Conservation (phyloP, 2,113 vertebrate species). For the Arizona elegans region DNA sequence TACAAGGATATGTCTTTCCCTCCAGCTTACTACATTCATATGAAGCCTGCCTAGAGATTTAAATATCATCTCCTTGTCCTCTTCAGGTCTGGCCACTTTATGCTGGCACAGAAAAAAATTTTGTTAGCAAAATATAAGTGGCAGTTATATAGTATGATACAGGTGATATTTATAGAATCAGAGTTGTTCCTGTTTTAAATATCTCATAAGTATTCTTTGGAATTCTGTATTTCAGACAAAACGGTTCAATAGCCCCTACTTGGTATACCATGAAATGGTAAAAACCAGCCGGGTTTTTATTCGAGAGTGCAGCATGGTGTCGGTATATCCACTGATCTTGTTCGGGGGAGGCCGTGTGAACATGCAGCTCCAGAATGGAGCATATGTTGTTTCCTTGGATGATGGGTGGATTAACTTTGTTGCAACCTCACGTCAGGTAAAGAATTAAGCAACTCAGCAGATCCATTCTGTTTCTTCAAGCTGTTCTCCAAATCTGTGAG, state of each 20-base stretch:
- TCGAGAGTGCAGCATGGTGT: slow-evolving; percentile 97
- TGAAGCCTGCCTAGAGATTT: background rate
- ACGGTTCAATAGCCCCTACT: slow-evolving; percentile 89
- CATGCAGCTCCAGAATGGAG: slow-evolving; percentile 81
- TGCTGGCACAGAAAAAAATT: background rate
- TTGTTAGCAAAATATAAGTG: background rate
- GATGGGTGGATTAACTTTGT: slow-evolving; percentile 94
- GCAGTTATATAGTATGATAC: background rate
- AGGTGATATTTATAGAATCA: background rate
- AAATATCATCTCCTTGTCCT: background rate
- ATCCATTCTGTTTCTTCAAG: background rate
- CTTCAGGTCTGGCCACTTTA: background rate
- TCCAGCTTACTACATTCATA: background rate
- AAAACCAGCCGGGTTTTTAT: slow-evolving; percentile 95
- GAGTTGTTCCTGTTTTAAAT: background rate
- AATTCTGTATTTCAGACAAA: slow-evolving; percentile 73
- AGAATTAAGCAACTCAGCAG: background rate
- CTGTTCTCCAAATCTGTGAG: background rate
- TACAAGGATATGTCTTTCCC: too few relatives aligned
- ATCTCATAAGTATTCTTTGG: background rate
- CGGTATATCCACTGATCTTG: slow-evolving; percentile 88
- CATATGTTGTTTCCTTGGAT: slow-evolving; percentile 88
- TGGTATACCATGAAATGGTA: slow-evolving; percentile 97
- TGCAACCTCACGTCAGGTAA: slow-evolving; percentile 89
- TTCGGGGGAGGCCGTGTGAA: slow-evolving; percentile 88